Evolutionary conservation across 1,140 invertebrate species (phyloP).

Genomic region (Drosophila auraria): DNA sequence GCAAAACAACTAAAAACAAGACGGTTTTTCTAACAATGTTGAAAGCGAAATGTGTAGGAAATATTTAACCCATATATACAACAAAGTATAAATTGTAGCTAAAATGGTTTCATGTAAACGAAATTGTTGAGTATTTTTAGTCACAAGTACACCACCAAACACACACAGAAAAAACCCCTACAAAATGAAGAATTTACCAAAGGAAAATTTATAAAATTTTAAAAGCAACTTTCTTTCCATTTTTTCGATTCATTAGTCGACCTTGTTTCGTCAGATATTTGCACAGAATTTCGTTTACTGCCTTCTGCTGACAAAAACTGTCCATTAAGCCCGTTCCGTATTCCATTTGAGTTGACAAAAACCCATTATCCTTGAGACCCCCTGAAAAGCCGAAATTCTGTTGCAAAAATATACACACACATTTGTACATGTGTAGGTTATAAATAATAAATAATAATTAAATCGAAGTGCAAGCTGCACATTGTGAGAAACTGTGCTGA

Average conservation of each 20-base stretch:
- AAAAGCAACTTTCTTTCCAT: slow-evolving; percentile 17
- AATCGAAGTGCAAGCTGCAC: slow-evolving; percentile 48
- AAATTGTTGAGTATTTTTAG: slow-evolving; percentile 83
- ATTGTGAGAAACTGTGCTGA: slow-evolving; percentile 52
- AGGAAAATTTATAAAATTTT: slow-evolving; percentile 19
- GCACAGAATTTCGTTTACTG: slow-evolving; percentile 58
- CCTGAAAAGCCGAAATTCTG: slow-evolving; percentile 50
- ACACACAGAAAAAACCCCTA: slow-evolving; percentile 19
- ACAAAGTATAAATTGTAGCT: slow-evolving; percentile 78
- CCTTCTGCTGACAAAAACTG: slow-evolving; percentile 72
- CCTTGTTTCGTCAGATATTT: slow-evolving; percentile 32
- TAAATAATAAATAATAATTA: slow-evolving; percentile 36
- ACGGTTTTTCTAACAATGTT: slow-evolving; percentile 52
- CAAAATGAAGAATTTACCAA: slow-evolving; percentile 45
- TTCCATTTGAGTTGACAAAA: slow-evolving; percentile 10
- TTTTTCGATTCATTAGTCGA: slow-evolving; percentile 18
- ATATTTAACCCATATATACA: slow-evolving; percentile 68
- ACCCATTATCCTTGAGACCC: not conserved
- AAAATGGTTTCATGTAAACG: slow-evolving; percentile 81
- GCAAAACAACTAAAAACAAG: slow-evolving; percentile 52
- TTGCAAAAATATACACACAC: slow-evolving; percentile 47
- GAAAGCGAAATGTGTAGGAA: slow-evolving; percentile 58
- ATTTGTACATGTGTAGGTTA: slow-evolving; percentile 21
- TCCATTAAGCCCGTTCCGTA: slow-evolving; percentile 39
- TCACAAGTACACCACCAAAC: slow-evolving; percentile 38